Evolutionary conservation across 2,113 vertebrate genomes (phyloP).

Genomic region (Hiodon alosoides): DNA sequence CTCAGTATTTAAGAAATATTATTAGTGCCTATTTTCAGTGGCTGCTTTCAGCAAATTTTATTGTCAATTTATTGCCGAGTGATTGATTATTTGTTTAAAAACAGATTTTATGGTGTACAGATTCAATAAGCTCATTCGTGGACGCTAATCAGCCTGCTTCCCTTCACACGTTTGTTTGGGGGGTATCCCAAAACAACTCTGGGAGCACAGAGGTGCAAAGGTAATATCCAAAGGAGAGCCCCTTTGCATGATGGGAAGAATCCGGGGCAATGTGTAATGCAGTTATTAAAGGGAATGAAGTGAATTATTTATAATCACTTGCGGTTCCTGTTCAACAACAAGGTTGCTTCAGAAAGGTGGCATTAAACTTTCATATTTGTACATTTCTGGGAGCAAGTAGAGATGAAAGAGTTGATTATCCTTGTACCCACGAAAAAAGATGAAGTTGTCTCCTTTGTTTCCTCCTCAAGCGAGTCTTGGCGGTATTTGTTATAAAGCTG

Average conservation of each 20-base stretch:
- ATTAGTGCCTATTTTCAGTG: too few relatives aligned
- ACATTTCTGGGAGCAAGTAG: conserved; percentile 30
- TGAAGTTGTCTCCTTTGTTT: neutral
- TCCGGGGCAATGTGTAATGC: conserved; percentile 30
- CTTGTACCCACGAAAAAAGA: conserved; percentile 10
- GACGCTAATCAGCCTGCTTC: too few relatives aligned
- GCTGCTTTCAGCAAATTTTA: too few relatives aligned
- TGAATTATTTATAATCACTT: conserved; percentile 46
- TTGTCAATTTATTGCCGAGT: too few relatives aligned
- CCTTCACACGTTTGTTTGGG: too few relatives aligned
- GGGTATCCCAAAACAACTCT: neutral
- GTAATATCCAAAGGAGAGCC: conserved; percentile 9
- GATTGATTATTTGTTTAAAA: too few relatives aligned
- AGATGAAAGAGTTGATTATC: conserved; percentile 34
- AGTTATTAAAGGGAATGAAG: conserved; percentile 37
- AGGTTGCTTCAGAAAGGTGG: conserved; percentile 32
- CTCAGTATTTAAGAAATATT: too few relatives aligned
- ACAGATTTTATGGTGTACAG: too few relatives aligned
- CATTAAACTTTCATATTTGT: conserved; percentile 41
- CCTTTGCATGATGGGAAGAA: conserved; percentile 19
- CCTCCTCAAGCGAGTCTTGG: neutral
- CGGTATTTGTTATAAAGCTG: too few relatives aligned
- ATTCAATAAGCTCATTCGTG: too few relatives aligned
- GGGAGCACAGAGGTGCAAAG: neutral
- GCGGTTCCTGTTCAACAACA: conserved; percentile 37